These are phyloP conservation scores for Meliscaeva auricollis DNA, from an alignment of 2,888 invertebrate species.

Conservation along the genomic window DNA sequence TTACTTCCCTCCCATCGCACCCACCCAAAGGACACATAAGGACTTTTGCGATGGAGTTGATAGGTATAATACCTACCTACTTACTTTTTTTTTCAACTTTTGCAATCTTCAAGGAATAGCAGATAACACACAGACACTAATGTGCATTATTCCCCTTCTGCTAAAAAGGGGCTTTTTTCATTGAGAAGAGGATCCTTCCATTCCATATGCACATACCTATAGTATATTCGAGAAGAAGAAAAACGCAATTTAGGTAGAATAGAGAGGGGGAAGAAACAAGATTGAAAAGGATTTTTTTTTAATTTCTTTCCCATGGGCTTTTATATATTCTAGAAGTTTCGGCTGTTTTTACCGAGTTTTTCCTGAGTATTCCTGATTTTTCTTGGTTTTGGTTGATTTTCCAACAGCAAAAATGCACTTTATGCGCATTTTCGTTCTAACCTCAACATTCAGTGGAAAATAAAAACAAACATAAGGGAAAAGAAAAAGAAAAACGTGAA, in stretches of 20 bases:
- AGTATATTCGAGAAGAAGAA: background rate
- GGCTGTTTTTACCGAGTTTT: too few species aligned
- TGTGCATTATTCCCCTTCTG: conserved; percentile 37
- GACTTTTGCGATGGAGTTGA: conserved; percentile 39
- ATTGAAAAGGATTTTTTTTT: conserved; percentile 28
- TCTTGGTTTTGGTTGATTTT: background rate
- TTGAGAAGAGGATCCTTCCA: conserved; percentile 67
- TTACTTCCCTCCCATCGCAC: background rate
- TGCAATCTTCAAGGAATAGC: conserved; percentile 47
- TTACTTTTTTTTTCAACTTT: conserved; percentile 25
- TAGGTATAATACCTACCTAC: too few species aligned
- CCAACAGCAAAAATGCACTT: background rate
- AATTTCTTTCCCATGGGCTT: conserved; percentile 44
- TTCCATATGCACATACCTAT: background rate
- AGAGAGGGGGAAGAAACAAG: background rate
- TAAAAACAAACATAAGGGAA: background rate
- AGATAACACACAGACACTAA: conserved; percentile 32
- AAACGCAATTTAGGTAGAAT: conserved; percentile 1
- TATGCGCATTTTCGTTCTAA: conserved; percentile 59
- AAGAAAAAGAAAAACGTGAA: conserved; percentile 44
- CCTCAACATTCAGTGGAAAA: background rate
- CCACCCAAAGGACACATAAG: conserved; percentile 21
- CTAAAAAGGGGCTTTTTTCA: conserved; percentile 45
- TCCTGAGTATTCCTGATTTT: conserved; percentile 23
- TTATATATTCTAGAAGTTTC: conserved; percentile 45